Evolutionary conservation across 2,888 invertebrate species (phyloP), one percentile per base, ranked within the genome.

Genomic region (Choreutis nemorana): DNA sequence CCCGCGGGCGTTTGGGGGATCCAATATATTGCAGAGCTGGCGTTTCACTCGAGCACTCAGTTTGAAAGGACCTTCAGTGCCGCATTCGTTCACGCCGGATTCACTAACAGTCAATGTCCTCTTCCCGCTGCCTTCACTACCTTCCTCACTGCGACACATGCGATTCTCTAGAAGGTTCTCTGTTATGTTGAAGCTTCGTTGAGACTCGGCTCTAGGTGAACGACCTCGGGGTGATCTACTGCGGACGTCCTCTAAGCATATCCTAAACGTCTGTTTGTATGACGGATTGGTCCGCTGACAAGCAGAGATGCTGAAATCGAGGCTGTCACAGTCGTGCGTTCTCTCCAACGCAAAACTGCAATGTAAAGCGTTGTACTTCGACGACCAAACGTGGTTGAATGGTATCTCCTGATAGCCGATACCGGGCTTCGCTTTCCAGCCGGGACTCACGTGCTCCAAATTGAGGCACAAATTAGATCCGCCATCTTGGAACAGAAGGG

Each of bases 351-450:
- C 87, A 62, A 97, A 96, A 40, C 91, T 91, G 65, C 96, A 97
- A 67, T 97, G 95, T 30, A 96, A 79, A 40, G 91, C 90, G 47
- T 90, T 89, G 61, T 90, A 90, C 50, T 89, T 89, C 14, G 89
- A 84, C 55, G 90, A 89, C 91, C 97, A 95, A 27, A 97, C 85
- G 58, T 97, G 95, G 44, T 86, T 85, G 71, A 96, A 97, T 27
- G 94, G 91, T 40, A 93, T 87, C 57, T 91, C 90, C 66, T 92
- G 90, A 43, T 92, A 91, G 47, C 91, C 91, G 30, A 91, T 87
- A 29, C 90, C 88, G n/a, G 90, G 87, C 60, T 93, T 92, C 35
- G 90, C 87, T 52, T 88, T 87, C 94, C 95, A 96, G 24, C 93
- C 94, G 27, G 88, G 85, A 32, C 91, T 90, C 11, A 94, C 83